Percentiles rank a stretch among this genome's conserved stretches.
These are phyloP conservation scores for Salvelinus fontinalis DNA, from an alignment of 2,113 vertebrate species.

Conservation along the genomic window DNA sequence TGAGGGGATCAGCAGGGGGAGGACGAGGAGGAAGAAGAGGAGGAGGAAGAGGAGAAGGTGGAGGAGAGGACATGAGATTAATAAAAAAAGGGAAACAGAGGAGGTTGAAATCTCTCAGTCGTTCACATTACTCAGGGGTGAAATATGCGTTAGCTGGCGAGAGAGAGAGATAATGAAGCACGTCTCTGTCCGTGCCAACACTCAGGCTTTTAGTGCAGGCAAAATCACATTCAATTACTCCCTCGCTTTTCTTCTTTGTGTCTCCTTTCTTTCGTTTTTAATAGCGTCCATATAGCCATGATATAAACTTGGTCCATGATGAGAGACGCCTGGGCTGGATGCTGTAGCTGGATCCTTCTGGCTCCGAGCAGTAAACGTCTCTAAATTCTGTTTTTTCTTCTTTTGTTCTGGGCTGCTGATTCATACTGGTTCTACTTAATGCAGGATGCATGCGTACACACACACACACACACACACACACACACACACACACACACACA, in stretches of 20 bases:
- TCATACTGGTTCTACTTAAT: conserved; percentile 11
- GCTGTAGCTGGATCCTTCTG: conserved; percentile 41
- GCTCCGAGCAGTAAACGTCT: conserved; percentile 50
- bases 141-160: conserved; percentile 41
- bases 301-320: conserved; percentile 42
- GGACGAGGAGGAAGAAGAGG: conserved; percentile 7
- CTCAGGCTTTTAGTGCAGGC: conserved; percentile 53
- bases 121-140: conserved; percentile 57
- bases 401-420: conserved; percentile 17
- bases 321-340: conserved; percentile 35
- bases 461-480: neutral
- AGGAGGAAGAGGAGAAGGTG: conserved; percentile 14
- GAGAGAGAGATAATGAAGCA: conserved; percentile 49
- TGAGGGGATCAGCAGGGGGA: neutral
- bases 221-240: conserved; percentile 53
- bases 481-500: conserved; percentile 1
- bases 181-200: conserved; percentile 49
- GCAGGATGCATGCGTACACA: too few relatives aligned
- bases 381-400: neutral
- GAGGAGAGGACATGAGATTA: conserved; percentile 37
- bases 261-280: conserved; percentile 23
- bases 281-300: conserved; percentile 26
- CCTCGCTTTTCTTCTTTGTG: conserved; percentile 34
- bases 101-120: conserved; percentile 27
- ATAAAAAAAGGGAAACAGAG: conserved; percentile 25